Evolutionary conservation across 2,113 vertebrate genomes (phyloP).

Genomic region (Fregata magnificens): DNA sequence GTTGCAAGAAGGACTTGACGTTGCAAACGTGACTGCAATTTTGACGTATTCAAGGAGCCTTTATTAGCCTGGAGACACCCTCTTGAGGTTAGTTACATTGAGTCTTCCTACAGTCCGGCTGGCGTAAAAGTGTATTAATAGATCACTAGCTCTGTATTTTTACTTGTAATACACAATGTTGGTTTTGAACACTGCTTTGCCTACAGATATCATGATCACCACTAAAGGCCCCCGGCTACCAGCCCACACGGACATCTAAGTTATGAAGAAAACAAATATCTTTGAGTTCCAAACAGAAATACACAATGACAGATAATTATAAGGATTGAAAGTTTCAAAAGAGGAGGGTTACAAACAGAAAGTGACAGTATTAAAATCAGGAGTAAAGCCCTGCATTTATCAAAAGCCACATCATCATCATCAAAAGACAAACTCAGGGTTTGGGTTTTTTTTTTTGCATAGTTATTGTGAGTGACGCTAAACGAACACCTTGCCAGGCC

Average conservation of each 20-base stretch:
- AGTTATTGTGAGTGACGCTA: rapidly evolving
- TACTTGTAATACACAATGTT: rapidly evolving
- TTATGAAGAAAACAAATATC: neutral
- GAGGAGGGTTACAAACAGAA: neutral
- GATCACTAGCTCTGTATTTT: neutral
- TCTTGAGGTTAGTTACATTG: neutral
- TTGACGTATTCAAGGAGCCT: neutral
- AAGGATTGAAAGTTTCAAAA: neutral
- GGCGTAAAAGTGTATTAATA: neutral
- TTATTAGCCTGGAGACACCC: neutral
- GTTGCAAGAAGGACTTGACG: neutral
- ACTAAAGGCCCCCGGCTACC: rapidly evolving
- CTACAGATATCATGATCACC: neutral
- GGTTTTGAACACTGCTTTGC: neutral
- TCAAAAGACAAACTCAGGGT: neutral
- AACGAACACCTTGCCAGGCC: neutral
- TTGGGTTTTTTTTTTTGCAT: neutral
- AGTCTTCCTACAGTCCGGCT: neutral
- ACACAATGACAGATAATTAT: rapidly evolving
- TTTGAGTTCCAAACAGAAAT: neutral
- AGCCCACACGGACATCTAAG: neutral
- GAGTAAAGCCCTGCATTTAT: neutral
- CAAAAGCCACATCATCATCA: neutral
- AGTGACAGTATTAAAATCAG: neutral
- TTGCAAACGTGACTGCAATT: neutral